A percentile compares a stretch with the other conserved stretches of the same genome.
Conservation (phyloP, 2,888 invertebrate genomes). For the Epicampocera succincta region DNA sequence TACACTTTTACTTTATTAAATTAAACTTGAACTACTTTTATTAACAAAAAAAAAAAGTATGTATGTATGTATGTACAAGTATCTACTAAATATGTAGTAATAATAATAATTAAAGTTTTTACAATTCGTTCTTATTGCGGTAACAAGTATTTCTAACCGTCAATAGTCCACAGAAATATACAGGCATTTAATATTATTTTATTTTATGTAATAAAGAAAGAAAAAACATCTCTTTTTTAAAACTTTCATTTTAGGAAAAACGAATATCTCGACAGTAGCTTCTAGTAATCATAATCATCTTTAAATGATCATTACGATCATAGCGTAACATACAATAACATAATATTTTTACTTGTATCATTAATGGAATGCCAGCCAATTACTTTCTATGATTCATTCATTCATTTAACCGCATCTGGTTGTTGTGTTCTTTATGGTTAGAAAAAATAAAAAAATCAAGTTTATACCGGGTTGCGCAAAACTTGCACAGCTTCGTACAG, state of each 20-base stretch:
- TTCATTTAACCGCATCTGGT: constrained; percentile 9
- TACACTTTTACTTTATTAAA: constrained; percentile 39
- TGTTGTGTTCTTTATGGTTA: constrained; percentile 22
- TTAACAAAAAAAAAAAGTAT: constrained; percentile 1
- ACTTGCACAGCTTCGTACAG: constrained; percentile 2
- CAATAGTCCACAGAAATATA: no score
- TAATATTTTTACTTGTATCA: constrained; percentile 37
- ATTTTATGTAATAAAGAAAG: constrained; percentile 13
- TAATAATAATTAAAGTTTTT: not conserved
- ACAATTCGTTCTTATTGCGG: not conserved
- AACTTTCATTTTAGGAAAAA: constrained; percentile 58
- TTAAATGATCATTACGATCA: constrained; percentile 60
- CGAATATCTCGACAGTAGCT: constrained; percentile 50
- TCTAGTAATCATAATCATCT: constrained; percentile 18
- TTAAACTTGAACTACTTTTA: constrained; percentile 66
- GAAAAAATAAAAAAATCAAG: constrained; percentile 53
- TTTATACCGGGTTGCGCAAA: constrained; percentile 42
- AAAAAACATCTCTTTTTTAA: constrained; percentile 54
- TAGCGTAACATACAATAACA: constrained; percentile 55
- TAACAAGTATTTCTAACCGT: not conserved
- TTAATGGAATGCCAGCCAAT: constrained; percentile 65
- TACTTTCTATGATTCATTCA: constrained; percentile 68
- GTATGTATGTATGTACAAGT: not conserved
- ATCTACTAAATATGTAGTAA: constrained; percentile 6
- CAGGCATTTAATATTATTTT: not conserved